Conservation (phyloP, 2,113 vertebrate species). For the Sturnira hondurensis region DNA sequence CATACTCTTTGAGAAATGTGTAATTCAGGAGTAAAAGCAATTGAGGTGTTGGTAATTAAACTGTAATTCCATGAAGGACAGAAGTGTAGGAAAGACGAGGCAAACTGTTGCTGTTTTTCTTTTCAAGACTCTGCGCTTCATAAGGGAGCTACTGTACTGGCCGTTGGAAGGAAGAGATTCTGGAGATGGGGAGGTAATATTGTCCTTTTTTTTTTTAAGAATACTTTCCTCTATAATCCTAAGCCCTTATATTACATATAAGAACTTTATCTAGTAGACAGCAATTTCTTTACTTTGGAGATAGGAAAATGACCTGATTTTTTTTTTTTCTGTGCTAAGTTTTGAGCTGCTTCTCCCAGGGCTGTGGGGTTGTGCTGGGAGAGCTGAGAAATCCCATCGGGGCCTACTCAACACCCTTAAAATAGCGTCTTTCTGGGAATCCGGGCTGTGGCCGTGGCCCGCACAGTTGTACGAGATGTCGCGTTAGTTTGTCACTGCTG, state of each 20-base stretch:
- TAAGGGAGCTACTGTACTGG: slow-evolving; percentile 1
- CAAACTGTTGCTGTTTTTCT: slow-evolving; percentile 30
- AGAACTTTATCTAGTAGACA: slow-evolving; percentile 52
- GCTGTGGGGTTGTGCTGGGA: neutral
- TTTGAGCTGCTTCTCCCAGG: slow-evolving; percentile 7
- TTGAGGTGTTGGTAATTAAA: slow-evolving; percentile 57
- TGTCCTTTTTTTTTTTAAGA: slow-evolving; percentile 62
- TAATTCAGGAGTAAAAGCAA: slow-evolving; percentile 58
- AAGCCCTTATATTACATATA: slow-evolving; percentile 27
- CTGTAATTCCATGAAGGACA: slow-evolving; percentile 45
- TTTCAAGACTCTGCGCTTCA: slow-evolving; percentile 25
- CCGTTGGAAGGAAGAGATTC: slow-evolving; percentile 57
- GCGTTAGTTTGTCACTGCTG: neutral
- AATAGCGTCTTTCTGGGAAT: slow-evolving; percentile 64
- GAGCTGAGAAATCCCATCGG: slow-evolving; percentile 31
- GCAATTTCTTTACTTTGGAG: neutral
- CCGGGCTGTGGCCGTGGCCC: neutral
- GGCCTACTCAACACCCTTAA: slow-evolving; percentile 58
- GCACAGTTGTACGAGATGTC: neutral
- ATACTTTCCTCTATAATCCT: slow-evolving; percentile 3
- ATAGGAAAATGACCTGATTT: neutral
- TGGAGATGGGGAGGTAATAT: slow-evolving; percentile 63
- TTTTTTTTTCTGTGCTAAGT: neutral
- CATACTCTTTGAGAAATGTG: slow-evolving; percentile 27
- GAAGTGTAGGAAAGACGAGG: slow-evolving; percentile 4